Base-by-base conservation (phyloP, 2,888 invertebrate genomes). In the Temnothorax unifasciatus region DNA sequence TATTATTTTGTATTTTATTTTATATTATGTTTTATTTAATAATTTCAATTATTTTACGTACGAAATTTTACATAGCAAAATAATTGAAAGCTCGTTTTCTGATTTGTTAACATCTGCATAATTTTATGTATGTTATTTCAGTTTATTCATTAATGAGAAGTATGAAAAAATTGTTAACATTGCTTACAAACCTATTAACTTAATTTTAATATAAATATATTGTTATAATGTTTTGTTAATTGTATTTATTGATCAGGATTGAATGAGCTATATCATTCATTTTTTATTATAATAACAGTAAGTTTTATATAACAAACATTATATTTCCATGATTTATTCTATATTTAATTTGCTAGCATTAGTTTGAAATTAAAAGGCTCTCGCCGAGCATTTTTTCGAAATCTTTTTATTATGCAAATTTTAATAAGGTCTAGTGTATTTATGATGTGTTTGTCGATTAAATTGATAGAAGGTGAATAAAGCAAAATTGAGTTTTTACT, bases 31-130 rank as follows among this genome's bases (percentile, higher is more conserved):
- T 66, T 41, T 9, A 44, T 66, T 66, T 66, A 25, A 64, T 15
- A 64, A 64, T 64, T 64, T 44, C 3, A 44, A 66, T 66, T 44
- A 66, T 66, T 44, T 25, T 66, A n/a, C n/a, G 21, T 25, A 44
- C 3, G 13, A 64, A 64, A 64, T 41, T 64, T 64, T 41, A 59
- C 11, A 59, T 18, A 15, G 0, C 21, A 6, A 25, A 66, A 66
- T 25, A 66, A 41, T 64, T 8, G 0, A 21, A 63, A n/a, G 11
- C 5, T 63, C 38, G 11, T n/a, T 63, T 38, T 63, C 9, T 11
- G 2, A 2, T n/a, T 63, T 64, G 18, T 41, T 64, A 63, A 38
- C 3, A 11, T 41, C 5, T 18, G 25, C 0, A 25, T 44, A 44
- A 66, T 21, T 9, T 47, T 63, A n/a, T 61, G 3, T 18, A 13